Evolutionary conservation across 2,113 vertebrate species (phyloP).

Genomic region (Pan troglodytes): NHGRI_mPanTro3-v2.1_pri NC_072408.2:104157501-104158000

Average conservation of each 20-base stretch:
- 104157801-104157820: background rate
- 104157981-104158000: background rate
- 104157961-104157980: background rate
- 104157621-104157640: background rate
- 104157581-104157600: background rate
- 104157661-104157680: background rate
- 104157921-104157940: no score
- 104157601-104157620: background rate
- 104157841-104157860: background rate
- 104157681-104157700: background rate
- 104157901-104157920: background rate
- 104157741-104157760: background rate
- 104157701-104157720: background rate
- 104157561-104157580: background rate
- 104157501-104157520: background rate
- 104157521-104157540: background rate
- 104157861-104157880: background rate
- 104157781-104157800: background rate
- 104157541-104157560: background rate
- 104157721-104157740: background rate
- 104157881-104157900: background rate
- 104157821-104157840: background rate
- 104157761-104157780: background rate
- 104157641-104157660: background rate
- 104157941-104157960: background rate